Base-by-base conservation (phyloP, 2,888 invertebrate genomes). In the Terebella lapidaria region DNA sequence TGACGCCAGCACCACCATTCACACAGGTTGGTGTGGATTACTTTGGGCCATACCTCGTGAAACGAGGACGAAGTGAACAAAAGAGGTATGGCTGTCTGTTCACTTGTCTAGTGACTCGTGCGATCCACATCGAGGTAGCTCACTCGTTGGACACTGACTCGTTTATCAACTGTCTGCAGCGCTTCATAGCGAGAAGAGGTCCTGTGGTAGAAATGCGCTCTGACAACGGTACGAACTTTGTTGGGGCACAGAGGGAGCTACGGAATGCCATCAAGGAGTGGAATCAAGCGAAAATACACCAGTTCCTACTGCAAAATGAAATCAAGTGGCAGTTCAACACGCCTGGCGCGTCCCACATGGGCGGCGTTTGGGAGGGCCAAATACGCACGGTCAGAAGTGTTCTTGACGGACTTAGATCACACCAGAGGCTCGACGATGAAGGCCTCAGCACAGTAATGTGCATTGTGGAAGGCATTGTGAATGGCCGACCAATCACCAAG, bases 291-390 rank as follows among this genome's bases (percentile, higher is more conserved):
- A 22, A 42, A 26, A 49, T 60, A 15, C 5, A 35, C 20, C 49
- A 51, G 5, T 42, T 45, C 24, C 35, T 58, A 5, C 42, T 3
- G 15, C 28, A 57, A 28, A 22, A 61, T 5, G 52, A 52, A 15
- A 55, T 61, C 2, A 28, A 49, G 24, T 61, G 63, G 63, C 15
- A 35, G 24, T 61, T 63, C 29, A 63, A 61, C 22, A 58, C 63
- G 4, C 58, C 58, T 4, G 46, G 46, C 15, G 64, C 64, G 2
- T 56, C 56, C 15, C 61, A 61, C 24, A 51, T 58, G 54, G 63
- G 63, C 10, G 63, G 63, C 18, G 58, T 63, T 1, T 63, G 61
- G 60, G 63, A 62, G 52, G 53, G 70, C 2, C 51, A 68, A 30
- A 61, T 71, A 10, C 54, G 61, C 22, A 51, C 63, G 1, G 58